Evolutionary conservation across 2,113 vertebrate species (phyloP).

Genomic region (Cheirogaleus medius): DNA sequence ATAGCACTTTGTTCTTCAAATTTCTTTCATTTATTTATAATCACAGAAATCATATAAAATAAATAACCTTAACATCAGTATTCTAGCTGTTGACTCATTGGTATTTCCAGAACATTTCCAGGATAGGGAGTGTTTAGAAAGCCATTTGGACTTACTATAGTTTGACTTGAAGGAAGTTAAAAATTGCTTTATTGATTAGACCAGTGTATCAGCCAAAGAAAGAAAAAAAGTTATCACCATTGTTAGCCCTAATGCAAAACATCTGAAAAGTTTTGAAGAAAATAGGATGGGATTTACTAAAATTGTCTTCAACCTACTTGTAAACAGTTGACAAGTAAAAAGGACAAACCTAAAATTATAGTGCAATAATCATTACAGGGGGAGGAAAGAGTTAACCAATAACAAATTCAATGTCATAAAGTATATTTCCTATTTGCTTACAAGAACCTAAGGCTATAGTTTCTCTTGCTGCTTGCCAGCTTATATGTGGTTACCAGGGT

Average conservation of each 20-base stretch:
- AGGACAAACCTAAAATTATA: constrained; percentile 43
- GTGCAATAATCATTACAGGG: not conserved
- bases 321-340: constrained; percentile 25
- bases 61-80: not conserved
- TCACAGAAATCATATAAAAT: constrained; percentile 4
- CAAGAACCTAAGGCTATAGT: not conserved
- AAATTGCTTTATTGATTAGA: not conserved
- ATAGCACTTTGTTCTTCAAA: not conserved
- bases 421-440: constrained; percentile 49
- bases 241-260: not conserved
- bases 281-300: not conserved
- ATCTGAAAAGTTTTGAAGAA: constrained; percentile 24
- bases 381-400: constrained; percentile 51
- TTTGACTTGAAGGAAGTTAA: not conserved
- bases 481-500: constrained; percentile 62
- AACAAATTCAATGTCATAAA: constrained; percentile 54
- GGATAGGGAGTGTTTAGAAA: not conserved
- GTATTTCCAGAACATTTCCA: constrained; percentile 47
- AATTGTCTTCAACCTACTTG: not conserved
- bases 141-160: not conserved
- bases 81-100: not conserved
- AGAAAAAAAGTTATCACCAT: not conserved
- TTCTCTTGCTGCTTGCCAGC: constrained; percentile 37
- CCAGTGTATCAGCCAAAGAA: not conserved
- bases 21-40: not conserved